phyloP scores from a whole-genome alignment of 2,113 vertebrate genomes.

The Camelus bactrianus region DNA sequence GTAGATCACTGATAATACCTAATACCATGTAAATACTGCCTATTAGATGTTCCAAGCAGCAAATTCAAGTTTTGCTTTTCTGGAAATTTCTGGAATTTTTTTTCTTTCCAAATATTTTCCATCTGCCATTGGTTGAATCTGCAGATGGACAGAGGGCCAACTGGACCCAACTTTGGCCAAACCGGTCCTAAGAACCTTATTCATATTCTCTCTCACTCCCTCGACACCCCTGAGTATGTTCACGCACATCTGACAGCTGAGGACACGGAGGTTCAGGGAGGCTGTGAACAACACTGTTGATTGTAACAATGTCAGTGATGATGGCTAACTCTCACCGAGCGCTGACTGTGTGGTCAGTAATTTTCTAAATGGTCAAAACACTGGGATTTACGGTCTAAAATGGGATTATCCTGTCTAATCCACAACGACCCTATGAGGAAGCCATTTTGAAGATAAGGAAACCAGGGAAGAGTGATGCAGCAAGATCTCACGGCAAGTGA shows the following conservation, averaged over 20 bases:
- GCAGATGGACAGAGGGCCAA: not conserved
- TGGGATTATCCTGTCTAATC: not conserved
- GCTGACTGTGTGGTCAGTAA: not conserved
- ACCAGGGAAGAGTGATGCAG: not conserved
- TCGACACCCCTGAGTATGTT: not conserved
- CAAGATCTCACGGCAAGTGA: not conserved
- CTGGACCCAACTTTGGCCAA: not conserved
- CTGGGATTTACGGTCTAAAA: no score
- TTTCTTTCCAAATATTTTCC: not conserved
- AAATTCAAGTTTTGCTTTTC: not conserved
- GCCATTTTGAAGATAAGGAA: not conserved
- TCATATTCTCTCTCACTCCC: not conserved
- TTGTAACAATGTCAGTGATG: not conserved
- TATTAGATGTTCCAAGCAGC: not conserved
- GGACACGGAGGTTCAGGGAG: not conserved
- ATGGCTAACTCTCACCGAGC: not conserved
- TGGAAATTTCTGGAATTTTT: not conserved
- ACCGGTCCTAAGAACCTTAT: rapidly evolving
- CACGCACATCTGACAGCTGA: not conserved
- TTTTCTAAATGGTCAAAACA: not conserved
- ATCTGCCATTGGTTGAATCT: not conserved
- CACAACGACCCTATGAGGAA: not conserved
- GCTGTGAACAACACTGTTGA: not conserved
- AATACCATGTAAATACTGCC: not conserved
- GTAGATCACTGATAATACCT: not conserved